A percentile compares a stretch with the other conserved stretches of the same genome.
Evolutionary conservation across 2,113 vertebrate species (phyloP).

Genomic region (Gopherus evgoodei): DNA sequence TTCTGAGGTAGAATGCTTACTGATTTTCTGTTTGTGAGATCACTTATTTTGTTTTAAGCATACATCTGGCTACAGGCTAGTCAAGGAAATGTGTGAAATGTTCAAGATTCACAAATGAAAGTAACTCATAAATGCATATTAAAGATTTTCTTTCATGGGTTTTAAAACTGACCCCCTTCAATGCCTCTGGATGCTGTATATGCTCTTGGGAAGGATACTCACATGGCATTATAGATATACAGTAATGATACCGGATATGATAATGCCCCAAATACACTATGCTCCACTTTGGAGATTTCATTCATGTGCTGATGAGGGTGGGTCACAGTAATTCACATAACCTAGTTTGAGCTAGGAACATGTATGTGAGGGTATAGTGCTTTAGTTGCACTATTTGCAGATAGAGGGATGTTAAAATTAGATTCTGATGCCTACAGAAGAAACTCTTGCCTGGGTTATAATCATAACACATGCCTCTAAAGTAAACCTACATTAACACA

Average conservation of each 20-base stretch:
- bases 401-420: constrained; percentile 44
- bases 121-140: background rate
- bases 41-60: background rate
- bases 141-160: constrained; percentile 2
- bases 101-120: background rate
- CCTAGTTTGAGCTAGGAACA: background rate
- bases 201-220: background rate
- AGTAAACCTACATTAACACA: constrained; percentile 75
- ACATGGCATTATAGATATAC: background rate
- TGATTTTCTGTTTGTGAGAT: background rate
- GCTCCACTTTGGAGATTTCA: background rate
- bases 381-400: constrained; percentile 28
- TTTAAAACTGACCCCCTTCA: constrained; percentile 9
- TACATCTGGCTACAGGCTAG: background rate
- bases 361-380: background rate
- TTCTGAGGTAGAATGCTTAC: background rate
- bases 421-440: constrained; percentile 34
- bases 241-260: background rate
- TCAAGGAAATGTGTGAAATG: background rate
- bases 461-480: constrained; percentile 68
- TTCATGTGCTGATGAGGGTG: background rate
- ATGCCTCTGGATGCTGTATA: background rate
- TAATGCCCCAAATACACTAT: background rate
- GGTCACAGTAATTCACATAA: background rate
- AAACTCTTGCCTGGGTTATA: constrained; percentile 63